Conservation (phyloP, 1,140 invertebrate species). For the Oreohelix idahoensis region DNA sequence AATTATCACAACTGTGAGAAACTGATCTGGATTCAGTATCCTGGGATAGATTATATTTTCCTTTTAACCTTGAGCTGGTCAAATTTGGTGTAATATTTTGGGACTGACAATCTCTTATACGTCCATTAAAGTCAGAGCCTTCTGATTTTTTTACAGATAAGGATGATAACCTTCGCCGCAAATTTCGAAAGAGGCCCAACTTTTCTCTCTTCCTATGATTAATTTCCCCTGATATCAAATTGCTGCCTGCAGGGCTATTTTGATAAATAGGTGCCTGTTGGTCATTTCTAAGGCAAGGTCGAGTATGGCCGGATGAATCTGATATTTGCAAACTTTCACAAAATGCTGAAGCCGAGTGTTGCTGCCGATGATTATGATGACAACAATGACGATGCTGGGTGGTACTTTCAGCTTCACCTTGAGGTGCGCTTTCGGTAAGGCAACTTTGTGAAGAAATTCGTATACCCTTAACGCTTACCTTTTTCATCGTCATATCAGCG, state of each 20-base stretch:
- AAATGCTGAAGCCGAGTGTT: neutral
- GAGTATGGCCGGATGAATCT: neutral
- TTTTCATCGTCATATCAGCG: slow-evolving; percentile 58
- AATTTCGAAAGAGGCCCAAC: slow-evolving; percentile 61
- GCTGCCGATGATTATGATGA: neutral
- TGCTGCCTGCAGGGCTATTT: slow-evolving; percentile 43
- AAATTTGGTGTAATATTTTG: slow-evolving; percentile 19
- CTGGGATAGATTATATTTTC: neutral
- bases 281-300: neutral
- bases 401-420: slow-evolving; percentile 33
- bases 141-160: slow-evolving; percentile 57
- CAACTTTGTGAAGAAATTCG: slow-evolving; percentile 43
- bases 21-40: slow-evolving; percentile 35
- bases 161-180: slow-evolving; percentile 58
- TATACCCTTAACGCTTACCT: slow-evolving; percentile 57
- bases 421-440: slow-evolving; percentile 43
- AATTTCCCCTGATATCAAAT: slow-evolving; percentile 41
- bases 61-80: slow-evolving; percentile 12
- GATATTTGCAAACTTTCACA: neutral
- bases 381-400: neutral
- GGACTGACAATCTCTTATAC: slow-evolving; percentile 41
- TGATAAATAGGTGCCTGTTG: slow-evolving; percentile 43
- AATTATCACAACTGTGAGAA: slow-evolving; percentile 62
- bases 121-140: slow-evolving; percentile 41
- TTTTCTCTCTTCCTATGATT: slow-evolving; percentile 60